Base-by-base conservation (phyloP, 92 coral and sea anemone species). In the Epizoanthus scotinus region DNA sequence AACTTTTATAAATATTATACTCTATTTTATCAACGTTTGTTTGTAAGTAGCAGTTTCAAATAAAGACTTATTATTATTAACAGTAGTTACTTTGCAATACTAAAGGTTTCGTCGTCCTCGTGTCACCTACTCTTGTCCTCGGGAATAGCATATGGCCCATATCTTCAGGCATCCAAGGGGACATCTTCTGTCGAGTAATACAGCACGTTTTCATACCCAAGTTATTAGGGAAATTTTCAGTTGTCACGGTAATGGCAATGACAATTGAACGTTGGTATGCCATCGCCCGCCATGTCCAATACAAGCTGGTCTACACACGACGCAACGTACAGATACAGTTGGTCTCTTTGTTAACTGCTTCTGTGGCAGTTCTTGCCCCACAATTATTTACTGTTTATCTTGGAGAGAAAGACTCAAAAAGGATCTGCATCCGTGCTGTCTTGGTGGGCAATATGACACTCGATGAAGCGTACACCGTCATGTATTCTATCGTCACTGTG, bases 181-280 rank as follows among this genome's bases (percentile, higher is more conserved):
- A 28, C 28, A 7, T 63, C 38, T 26, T 63, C 36, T 63, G 69
- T 36, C 29, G 22, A 29, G 1, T 63, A 34, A 63, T 63, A 38
- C 69, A 63, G 27, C 15, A 19, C 29, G 29, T 28, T 44, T 29
- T 63, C 17, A 10, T 63, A n/a, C 4, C 18, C 10, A 63, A 28
- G 69, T 3, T 63, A 7, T 38, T 63, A 22, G 29, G 69, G 69
- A 63, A 28, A 29, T 63, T 27, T 24, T 63, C 69, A 10, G 15
- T 63, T 3, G 4, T 22, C 17, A 19, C 29, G 36, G 44, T 63
- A 18, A 28, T 63, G 69, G 44, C 69, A 7, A 63, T 63, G 69
- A 28, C 69, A 28, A 63, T 63, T 5, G 69, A 63, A 7, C 69
- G 69, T 15, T 63, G 69, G 69, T 63, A 63, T 12, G 69, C 69